phyloP scores from a whole-genome alignment of 2,888 invertebrate species.

The Azorinus chamasolen region DNA sequence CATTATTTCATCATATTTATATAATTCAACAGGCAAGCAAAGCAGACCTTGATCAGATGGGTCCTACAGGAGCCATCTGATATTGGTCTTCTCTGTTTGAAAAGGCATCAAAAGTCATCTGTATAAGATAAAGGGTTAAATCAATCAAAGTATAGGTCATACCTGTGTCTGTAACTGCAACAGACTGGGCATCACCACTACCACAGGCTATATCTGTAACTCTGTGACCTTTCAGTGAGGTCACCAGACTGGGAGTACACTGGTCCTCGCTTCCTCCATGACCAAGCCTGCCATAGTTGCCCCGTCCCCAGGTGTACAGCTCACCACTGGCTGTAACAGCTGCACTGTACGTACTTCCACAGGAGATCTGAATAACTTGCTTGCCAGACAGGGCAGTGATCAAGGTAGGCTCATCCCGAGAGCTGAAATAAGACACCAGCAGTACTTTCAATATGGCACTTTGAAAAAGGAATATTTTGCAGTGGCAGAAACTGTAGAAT shows the following conservation, averaged over 20 bases:
- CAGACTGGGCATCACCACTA: constrained; percentile 97
- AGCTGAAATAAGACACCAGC: constrained; percentile 76
- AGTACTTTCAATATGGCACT: too few species aligned
- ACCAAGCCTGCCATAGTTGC: constrained; percentile 96
- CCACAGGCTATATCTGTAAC: constrained; percentile 92
- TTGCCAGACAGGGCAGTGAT: constrained; percentile 94
- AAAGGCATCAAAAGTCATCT: too few species aligned
- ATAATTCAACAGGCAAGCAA: too few species aligned
- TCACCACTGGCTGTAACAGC: constrained; percentile 95
- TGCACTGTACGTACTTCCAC: constrained; percentile 98
- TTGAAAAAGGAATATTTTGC: too few species aligned
- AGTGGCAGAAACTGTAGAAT: too few species aligned
- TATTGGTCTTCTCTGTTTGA: too few species aligned
- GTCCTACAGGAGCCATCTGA: too few species aligned
- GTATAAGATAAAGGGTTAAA: too few species aligned
- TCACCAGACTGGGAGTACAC: constrained; percentile 93
- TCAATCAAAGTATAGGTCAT: too few species aligned
- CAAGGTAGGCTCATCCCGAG: constrained; percentile 93
- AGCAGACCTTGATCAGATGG: too few species aligned
- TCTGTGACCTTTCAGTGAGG: constrained; percentile 82
- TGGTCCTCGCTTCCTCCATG: constrained; percentile 98
- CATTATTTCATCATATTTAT: too few species aligned
- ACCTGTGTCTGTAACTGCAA: constrained; percentile 97
- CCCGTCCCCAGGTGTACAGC: constrained; percentile 98
- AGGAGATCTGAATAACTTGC: constrained; percentile 93